phyloP scores from a whole-genome alignment of 2,797 vertebrate genomes.

The Platyrinchus mystaceus region DNA sequence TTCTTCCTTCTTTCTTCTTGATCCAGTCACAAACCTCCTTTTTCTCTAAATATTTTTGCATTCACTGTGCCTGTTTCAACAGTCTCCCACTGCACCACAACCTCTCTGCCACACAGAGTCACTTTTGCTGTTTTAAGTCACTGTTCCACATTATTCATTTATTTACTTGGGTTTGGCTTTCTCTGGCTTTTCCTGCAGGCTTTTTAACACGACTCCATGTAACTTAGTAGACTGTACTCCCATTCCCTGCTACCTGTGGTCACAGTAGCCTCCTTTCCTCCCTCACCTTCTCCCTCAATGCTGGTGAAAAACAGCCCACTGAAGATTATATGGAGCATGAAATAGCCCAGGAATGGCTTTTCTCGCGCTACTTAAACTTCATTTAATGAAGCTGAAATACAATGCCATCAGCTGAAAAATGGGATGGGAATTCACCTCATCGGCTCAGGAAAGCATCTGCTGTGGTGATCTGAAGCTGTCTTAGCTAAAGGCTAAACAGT shows the following conservation, averaged over 20 bases:
- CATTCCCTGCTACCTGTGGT: not conserved
- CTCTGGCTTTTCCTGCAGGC: not conserved
- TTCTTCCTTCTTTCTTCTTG: not conserved
- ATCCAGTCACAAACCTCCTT: not conserved
- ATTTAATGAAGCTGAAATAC: constrained; percentile 70
- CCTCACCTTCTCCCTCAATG: constrained; percentile 1
- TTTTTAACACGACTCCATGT: not conserved
- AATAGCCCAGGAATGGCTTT: constrained; percentile 68
- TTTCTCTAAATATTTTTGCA: not conserved
- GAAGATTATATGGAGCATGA: constrained; percentile 61
- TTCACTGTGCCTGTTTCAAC: not conserved
- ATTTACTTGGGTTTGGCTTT: not conserved
- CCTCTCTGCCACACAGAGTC: not conserved
- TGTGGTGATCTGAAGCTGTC: constrained; percentile 22
- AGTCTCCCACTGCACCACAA: not conserved
- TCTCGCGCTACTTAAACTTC: constrained; percentile 57
- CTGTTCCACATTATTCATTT: not conserved
- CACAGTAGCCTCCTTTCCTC: not conserved
- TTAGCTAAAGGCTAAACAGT: constrained; percentile 22
- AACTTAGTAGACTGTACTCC: not conserved
- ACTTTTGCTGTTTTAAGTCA: not conserved
- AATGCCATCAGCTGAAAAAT: constrained; percentile 62
- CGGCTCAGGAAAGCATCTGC: constrained; percentile 50
- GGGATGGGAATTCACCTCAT: constrained; percentile 42
- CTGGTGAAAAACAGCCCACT: constrained; percentile 53